A percentile compares a stretch with the other conserved stretches of the same genome.
Evolutionary conservation across 2,888 invertebrate species (phyloP).

Genomic region (Catocala sponsa): DNA sequence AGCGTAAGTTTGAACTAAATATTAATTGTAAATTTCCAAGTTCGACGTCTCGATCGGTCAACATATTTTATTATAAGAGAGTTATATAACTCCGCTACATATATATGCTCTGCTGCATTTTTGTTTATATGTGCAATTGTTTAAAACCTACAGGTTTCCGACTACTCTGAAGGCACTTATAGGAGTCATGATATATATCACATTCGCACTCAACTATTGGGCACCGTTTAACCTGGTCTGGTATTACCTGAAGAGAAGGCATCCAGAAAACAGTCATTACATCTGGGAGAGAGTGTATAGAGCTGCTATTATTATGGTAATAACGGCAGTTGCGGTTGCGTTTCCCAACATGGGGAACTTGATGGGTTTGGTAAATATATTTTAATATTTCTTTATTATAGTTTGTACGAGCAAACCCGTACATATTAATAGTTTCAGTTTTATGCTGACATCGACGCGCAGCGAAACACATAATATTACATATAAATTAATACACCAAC

Average conservation of each 20-base stretch:
- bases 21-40: too few relatives aligned
- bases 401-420: too few relatives aligned
- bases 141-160: slow-evolving; percentile 67
- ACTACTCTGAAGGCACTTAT: slow-evolving; percentile 75
- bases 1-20: too few relatives aligned
- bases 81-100: too few relatives aligned
- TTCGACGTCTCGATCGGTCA: too few relatives aligned
- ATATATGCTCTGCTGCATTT: too few relatives aligned
- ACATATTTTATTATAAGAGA: too few relatives aligned
- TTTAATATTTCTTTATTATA: background rate
- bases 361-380: slow-evolving; percentile 78
- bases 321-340: slow-evolving; percentile 74
- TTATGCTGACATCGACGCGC: too few relatives aligned
- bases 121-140: too few relatives aligned
- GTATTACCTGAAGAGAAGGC: slow-evolving; percentile 74
- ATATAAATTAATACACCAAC: too few relatives aligned
- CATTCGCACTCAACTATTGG: slow-evolving; percentile 82
- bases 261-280: slow-evolving; percentile 70
- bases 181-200: slow-evolving; percentile 82
- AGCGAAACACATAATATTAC: too few relatives aligned
- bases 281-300: slow-evolving; percentile 80
- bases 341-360: slow-evolving; percentile 81
- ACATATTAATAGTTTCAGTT: too few relatives aligned
- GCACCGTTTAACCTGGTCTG: slow-evolving; percentile 82
- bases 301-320: slow-evolving; percentile 65